These are phyloP conservation scores for Leptinotarsa undecemlineata DNA, from an alignment of 1,140 invertebrate genomes.

Conservation along the genomic window DNA sequence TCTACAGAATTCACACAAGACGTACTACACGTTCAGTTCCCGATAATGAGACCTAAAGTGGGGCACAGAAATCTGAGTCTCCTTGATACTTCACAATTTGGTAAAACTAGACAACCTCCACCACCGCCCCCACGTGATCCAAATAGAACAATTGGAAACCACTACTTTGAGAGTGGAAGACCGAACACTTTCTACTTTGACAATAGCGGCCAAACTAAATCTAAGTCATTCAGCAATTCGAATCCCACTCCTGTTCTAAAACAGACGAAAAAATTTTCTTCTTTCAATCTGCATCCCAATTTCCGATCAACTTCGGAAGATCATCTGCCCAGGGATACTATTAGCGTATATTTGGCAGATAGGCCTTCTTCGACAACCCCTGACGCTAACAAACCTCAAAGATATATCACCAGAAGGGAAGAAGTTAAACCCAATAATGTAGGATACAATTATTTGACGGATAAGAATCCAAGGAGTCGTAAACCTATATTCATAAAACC, in stretches of 20 bases:
- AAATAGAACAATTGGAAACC: constrained; percentile 60
- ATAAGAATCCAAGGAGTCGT: constrained; percentile 67
- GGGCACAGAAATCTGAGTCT: constrained; percentile 47
- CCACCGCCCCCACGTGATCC: constrained; percentile 74
- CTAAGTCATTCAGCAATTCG: constrained; percentile 33
- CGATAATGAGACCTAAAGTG: constrained; percentile 44
- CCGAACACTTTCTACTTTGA: constrained; percentile 62
- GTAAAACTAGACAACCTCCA: constrained; percentile 55
- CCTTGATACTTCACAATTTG: constrained; percentile 38
- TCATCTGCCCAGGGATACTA: constrained; percentile 53
- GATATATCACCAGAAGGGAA: constrained; percentile 34
- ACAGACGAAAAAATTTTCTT: constrained; percentile 36
- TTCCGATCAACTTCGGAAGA: constrained; percentile 62
- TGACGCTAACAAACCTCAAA: constrained; percentile 52
- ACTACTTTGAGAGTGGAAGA: constrained; percentile 57
- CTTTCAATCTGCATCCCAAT: constrained; percentile 43
- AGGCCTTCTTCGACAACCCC: constrained; percentile 63
- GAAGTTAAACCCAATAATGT: constrained; percentile 36
- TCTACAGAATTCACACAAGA: constrained; percentile 39
- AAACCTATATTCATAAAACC: constrained; percentile 61
- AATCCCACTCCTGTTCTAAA: constrained; percentile 1
- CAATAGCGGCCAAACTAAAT: constrained; percentile 24
- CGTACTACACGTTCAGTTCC: constrained; percentile 48
- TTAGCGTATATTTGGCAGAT: constrained; percentile 48
- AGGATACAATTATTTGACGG: constrained; percentile 67